phyloP scores from a whole-genome alignment of 2,888 invertebrate genomes.

The Drosophila cracens region DNA sequence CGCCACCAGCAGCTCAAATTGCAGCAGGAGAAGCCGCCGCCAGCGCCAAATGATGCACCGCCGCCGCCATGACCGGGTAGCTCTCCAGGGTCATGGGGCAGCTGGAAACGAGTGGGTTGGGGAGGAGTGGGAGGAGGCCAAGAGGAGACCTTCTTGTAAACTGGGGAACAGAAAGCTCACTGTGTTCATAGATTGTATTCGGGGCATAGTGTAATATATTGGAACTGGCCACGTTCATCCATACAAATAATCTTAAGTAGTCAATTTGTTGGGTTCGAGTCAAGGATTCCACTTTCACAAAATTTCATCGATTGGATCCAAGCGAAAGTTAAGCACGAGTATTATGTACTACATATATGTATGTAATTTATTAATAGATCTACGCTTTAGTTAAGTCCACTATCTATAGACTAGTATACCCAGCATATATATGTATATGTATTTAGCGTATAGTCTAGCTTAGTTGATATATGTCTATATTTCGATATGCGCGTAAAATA shows the following conservation, averaged over 20 bases:
- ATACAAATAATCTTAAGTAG: constrained; percentile 70
- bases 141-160: constrained; percentile 76
- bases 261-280: constrained; percentile 68
- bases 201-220: constrained; percentile 32
- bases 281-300: constrained; percentile 28
- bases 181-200: constrained; percentile 75
- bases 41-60: constrained; percentile 80
- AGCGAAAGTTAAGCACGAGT: constrained; percentile 32
- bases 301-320: constrained; percentile 16
- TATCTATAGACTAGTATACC: constrained; percentile 32
- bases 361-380: constrained; percentile 57
- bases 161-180: constrained; percentile 69
- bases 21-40: constrained; percentile 62
- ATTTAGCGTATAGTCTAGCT: constrained; percentile 39
- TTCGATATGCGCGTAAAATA: constrained; percentile 53
- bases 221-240: constrained; percentile 23
- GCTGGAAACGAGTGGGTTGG: constrained; percentile 34
- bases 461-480: constrained; percentile 58
- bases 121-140: constrained; percentile 22
- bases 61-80: constrained; percentile 79
- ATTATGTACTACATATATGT: constrained; percentile 46
- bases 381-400: constrained; percentile 46
- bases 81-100: constrained; percentile 25
- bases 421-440: constrained; percentile 6
- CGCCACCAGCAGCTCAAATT: constrained; percentile 48